Conservation (phyloP, 2,797 vertebrate species). For the Nyctibius grandis region DNA sequence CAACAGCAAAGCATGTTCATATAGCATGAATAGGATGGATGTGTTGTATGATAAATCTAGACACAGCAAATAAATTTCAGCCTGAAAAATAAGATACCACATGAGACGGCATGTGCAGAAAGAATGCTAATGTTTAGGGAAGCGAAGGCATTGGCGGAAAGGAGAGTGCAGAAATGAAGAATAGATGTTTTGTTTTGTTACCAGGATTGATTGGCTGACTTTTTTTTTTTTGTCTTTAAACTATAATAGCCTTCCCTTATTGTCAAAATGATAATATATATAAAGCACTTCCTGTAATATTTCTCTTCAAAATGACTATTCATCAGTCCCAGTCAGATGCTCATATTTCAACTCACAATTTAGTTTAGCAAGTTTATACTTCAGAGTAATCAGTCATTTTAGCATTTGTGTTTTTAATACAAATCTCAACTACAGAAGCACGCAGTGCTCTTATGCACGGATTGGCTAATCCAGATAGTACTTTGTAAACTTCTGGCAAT, state of each 20-base stretch:
- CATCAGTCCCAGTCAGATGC: conserved; percentile 40
- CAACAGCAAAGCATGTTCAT: conserved; percentile 62
- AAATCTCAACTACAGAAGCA: conserved; percentile 15
- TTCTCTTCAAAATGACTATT: conserved; percentile 59
- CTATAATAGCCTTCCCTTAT: conserved; percentile 60
- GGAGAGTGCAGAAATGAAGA: conserved; percentile 20
- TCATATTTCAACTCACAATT: conserved; percentile 62
- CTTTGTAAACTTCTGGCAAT: conserved; percentile 24
- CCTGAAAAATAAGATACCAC: conserved; percentile 63
- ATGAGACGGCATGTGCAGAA: conserved; percentile 38
- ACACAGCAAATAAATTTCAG: conserved; percentile 57
- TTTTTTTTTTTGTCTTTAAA: conserved; percentile 59
- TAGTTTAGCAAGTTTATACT: conserved; percentile 62
- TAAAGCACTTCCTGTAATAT: conserved; percentile 64
- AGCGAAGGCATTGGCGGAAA: conserved; percentile 21
- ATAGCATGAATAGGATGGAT: conserved; percentile 64
- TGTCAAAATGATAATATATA: conserved; percentile 65
- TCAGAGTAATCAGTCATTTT: conserved; percentile 50
- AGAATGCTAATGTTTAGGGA: conserved; percentile 59
- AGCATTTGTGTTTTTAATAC: conserved; percentile 32
- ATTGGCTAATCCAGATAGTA: conserved; percentile 48
- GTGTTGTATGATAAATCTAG: conserved; percentile 58
- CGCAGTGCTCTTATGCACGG: not conserved
- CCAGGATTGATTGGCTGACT: conserved; percentile 55
- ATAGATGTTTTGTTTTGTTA: conserved; percentile 59